Base-by-base conservation (phyloP, 2,113 vertebrate species). In the Falco punctatus region DNA sequence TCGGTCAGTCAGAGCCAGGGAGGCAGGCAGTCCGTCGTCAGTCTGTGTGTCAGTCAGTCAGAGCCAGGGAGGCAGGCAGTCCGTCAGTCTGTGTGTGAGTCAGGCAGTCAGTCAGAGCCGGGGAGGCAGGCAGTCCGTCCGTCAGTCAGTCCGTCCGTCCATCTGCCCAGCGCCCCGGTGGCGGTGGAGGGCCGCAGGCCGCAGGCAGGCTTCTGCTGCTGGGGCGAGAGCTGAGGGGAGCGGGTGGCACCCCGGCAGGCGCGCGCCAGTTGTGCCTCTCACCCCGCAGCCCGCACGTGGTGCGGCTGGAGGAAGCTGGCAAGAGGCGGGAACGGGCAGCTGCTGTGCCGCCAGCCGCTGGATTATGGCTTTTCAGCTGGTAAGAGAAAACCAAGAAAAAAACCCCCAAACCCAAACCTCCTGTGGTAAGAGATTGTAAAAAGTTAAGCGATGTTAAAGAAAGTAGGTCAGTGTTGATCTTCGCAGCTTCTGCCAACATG, bases 141-240 rank as follows among this genome's bases (percentile, higher is more conserved):
- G 42, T 42, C 42, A 42, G 42, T 42, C 42, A 42, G 11, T 42
- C 42, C 11, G 42, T 42, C 42, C 11, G 12, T 42, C 38, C 38
- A 38, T 38, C 38, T 38, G 38, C 38, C 1, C 21, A 1, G 22
- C 10, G 3, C 6, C 28, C 11, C 22, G 13, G 2, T 1, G 19
- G 0, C 4, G 15, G n/a, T 0, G 23, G 11, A 0, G 28, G 14
- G 35, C 5, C 5, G 65, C 0, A 0, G 14, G 35, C 5, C 5
- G 65, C 0, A 0, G 0, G 30, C 8, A 2, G 8, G 13, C 2
- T 14, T 1, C 2, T 3, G 52, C 9, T 0, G 28, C 9, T 22
- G 3, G 11, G 15, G 42, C 2, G 58, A 5, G 52, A 24, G 44
- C 44, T 27, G 71, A 15, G 72, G 51, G 57, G 17, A 38, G 59